Conservation (phyloP, 2,113 vertebrate species). For the Pica pica region DNA sequence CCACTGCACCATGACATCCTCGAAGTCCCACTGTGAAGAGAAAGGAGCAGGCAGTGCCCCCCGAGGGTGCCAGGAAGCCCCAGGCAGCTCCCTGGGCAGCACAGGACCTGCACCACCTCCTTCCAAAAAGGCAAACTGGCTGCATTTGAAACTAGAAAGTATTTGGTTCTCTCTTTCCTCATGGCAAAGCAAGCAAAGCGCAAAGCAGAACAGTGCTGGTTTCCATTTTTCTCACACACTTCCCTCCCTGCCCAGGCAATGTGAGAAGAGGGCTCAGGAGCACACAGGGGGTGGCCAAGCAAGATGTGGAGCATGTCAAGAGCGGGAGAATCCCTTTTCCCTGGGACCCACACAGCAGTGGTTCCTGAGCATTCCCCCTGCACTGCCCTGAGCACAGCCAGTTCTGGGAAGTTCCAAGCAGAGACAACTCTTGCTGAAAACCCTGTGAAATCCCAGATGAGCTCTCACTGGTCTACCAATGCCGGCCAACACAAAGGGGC, state of each 20-base stretch:
- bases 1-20: conserved; percentile 64
- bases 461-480: neutral
- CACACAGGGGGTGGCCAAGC: fast-evolving
- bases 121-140: neutral
- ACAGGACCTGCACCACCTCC: fast-evolving
- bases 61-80: fast-evolving
- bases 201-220: neutral
- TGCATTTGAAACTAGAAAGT: neutral
- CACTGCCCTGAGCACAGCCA: neutral
- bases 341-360: neutral
- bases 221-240: neutral
- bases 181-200: neutral
- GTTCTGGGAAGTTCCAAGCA: neutral
- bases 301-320: fast-evolving
- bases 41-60: neutral
- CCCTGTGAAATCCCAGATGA: neutral
- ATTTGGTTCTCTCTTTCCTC: neutral
- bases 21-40: conserved; percentile 75
- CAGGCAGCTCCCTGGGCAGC: neutral
- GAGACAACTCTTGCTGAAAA: neutral
- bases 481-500: neutral
- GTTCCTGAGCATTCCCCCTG: neutral
- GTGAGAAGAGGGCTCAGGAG: neutral
- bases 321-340: neutral
- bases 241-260: neutral